Evolutionary conservation across 2,113 vertebrate genomes (phyloP).

Genomic region (Falcunculus frontatus): DNA sequence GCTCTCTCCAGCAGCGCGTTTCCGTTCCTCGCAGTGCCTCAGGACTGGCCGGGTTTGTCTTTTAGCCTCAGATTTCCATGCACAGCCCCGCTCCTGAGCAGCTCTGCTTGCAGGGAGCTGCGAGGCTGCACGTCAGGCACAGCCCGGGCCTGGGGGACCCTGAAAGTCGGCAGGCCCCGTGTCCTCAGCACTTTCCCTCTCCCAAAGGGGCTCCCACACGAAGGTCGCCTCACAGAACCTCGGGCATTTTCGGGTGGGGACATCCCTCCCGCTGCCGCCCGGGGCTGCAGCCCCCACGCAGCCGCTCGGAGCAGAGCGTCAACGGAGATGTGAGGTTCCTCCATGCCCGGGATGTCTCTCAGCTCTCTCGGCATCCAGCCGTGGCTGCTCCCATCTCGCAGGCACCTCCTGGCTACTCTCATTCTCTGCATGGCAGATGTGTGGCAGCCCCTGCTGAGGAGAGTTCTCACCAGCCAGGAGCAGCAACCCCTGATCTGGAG

Average conservation of each 20-base stretch:
- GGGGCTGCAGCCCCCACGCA: rapidly evolving
- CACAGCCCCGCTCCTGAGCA: rapidly evolving
- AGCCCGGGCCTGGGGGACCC: neutral
- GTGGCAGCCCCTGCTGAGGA: neutral
- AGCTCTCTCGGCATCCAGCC: neutral
- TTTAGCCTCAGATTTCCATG: neutral
- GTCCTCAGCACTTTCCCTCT: neutral
- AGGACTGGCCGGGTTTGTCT: rapidly evolving
- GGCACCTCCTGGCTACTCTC: neutral
- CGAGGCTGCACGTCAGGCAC: neutral
- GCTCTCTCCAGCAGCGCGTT: neutral
- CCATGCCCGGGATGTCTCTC: rapidly evolving
- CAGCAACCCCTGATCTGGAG: neutral
- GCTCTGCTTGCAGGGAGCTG: neutral
- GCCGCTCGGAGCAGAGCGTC: neutral
- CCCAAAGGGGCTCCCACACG: neutral
- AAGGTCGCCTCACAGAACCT: neutral
- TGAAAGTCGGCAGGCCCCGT: neutral
- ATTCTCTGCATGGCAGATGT: neutral
- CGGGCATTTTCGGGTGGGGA: neutral
- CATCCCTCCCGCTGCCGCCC: rapidly evolving
- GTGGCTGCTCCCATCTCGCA: neutral
- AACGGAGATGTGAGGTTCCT: neutral
- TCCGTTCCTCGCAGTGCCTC: neutral
- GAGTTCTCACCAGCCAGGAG: neutral